A percentile compares a stretch with the other conserved stretches of the same genome.
Conservation (phyloP, 2,888 invertebrate species). For the Rhaphigaster nebulosa region DNA sequence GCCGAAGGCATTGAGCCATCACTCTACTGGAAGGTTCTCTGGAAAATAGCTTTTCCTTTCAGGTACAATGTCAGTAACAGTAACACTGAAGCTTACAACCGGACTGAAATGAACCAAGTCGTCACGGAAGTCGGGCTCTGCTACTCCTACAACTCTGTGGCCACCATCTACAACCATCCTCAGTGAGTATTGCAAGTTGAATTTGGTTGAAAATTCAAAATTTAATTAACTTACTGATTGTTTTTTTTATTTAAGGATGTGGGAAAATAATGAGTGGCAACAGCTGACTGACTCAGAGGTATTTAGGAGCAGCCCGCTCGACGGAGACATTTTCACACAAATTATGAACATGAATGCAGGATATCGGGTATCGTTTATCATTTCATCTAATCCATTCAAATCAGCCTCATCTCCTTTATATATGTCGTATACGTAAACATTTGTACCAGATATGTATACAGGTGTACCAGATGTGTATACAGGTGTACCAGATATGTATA, state of each 20-base stretch:
- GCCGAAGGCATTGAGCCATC: constrained; percentile 50
- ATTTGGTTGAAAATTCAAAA: neutral
- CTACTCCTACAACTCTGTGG: constrained; percentile 65
- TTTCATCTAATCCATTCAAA: neutral
- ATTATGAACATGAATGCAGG: constrained; percentile 79
- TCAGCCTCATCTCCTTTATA: too few relatives aligned
- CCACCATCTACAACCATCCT: constrained; percentile 63
- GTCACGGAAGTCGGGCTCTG: constrained; percentile 66
- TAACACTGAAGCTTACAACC: constrained; percentile 48
- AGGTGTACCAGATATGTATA: too few relatives aligned
- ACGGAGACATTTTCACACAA: constrained; percentile 83
- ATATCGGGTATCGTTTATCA: constrained; percentile 72
- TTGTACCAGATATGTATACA: too few relatives aligned
- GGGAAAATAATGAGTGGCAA: constrained; percentile 33
- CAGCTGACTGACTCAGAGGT: neutral
- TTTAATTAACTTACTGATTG: neutral
- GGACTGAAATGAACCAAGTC: constrained; percentile 58
- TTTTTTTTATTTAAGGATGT: constrained; percentile 25
- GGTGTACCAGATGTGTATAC: too few relatives aligned
- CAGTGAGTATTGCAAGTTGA: constrained; percentile 51
- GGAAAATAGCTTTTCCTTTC: constrained; percentile 58
- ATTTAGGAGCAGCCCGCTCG: constrained; percentile 77
- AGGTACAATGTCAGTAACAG: constrained; percentile 61
- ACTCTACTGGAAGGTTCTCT: constrained; percentile 59
- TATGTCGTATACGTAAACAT: too few relatives aligned